These are phyloP conservation scores for Macquaria australasica DNA, from an alignment of 2,113 vertebrate genomes.

Conservation along the genomic window DNA sequence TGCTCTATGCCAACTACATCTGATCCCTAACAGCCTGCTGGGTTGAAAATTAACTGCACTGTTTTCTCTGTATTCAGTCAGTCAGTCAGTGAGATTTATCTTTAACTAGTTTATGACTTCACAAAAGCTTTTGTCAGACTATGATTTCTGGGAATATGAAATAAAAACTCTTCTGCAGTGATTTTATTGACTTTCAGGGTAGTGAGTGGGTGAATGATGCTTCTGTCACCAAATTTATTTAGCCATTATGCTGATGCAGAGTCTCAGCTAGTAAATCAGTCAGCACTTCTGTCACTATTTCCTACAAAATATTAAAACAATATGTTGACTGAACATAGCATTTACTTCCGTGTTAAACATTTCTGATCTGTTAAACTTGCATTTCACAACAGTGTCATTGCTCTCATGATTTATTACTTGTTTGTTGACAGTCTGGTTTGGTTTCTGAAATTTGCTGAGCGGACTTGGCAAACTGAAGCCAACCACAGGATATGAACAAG, in stretches of 20 bases:
- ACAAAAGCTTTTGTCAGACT: conserved; percentile 8
- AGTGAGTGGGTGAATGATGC: background rate
- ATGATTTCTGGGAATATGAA: conserved; percentile 14
- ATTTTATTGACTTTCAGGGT: background rate
- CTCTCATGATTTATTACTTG: background rate
- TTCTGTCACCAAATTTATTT: background rate
- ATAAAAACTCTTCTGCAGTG: background rate
- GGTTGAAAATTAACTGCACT: background rate
- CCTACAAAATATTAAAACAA: background rate
- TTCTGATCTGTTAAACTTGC: background rate
- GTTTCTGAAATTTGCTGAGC: background rate
- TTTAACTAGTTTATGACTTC: conserved; percentile 14
- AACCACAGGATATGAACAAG: background rate
- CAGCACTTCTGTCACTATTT: background rate
- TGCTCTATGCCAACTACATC: background rate
- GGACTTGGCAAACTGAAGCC: background rate
- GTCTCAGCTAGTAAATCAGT: background rate
- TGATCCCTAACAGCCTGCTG: background rate
- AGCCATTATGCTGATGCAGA: background rate
- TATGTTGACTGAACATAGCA: background rate
- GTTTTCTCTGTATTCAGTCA: conserved; percentile 1
- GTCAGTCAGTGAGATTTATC: conserved; percentile 17
- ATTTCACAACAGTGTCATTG: background rate
- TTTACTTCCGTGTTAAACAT: background rate
- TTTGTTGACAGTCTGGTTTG: background rate